phyloP scores from a whole-genome alignment of 2,797 vertebrate species.

The Melanotaenia pygmaea region DNA sequence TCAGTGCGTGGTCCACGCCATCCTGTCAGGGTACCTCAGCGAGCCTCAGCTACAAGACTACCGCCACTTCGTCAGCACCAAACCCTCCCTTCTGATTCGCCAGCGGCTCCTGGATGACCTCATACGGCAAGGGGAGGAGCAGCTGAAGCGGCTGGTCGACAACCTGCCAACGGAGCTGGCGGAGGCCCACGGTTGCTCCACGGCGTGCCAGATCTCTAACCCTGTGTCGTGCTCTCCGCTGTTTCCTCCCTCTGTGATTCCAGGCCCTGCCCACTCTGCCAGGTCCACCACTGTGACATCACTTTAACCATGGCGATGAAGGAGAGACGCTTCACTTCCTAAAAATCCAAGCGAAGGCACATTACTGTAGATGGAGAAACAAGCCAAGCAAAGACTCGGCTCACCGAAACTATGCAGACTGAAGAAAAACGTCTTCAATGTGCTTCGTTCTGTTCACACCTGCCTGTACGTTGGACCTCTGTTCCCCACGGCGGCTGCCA shows the following conservation, averaged over 20 bases:
- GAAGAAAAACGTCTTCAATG: slow-evolving; percentile 21
- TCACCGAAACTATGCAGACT: slow-evolving; percentile 47
- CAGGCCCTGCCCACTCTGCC: slow-evolving; percentile 29
- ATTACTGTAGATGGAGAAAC: too few relatives aligned
- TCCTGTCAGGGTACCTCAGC: slow-evolving; percentile 87
- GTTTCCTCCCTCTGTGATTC: slow-evolving; percentile 4
- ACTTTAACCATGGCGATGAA: slow-evolving; percentile 76
- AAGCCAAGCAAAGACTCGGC: not conserved
- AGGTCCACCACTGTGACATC: slow-evolving; percentile 81
- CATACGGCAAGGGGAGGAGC: slow-evolving; percentile 90
- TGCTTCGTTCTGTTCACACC: slow-evolving; percentile 21
- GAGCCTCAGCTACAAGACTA: slow-evolving; percentile 88
- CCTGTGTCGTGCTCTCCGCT: slow-evolving; percentile 18
- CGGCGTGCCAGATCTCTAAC: not conserved
- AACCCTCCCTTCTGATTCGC: slow-evolving; percentile 91
- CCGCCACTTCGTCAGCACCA: slow-evolving; percentile 89
- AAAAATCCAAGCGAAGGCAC: slow-evolving; percentile 8
- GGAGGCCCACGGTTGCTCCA: slow-evolving; percentile 26
- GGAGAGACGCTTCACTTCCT: slow-evolving; percentile 10
- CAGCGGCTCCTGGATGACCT: slow-evolving; percentile 93
- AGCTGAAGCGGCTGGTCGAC: slow-evolving; percentile 87
- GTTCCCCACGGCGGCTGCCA: slow-evolving; percentile 21
- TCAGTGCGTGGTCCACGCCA: slow-evolving; percentile 88
- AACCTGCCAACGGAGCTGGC: slow-evolving; percentile 80
- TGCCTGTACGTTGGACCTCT: slow-evolving; percentile 5